Conservation (phyloP, 1,140 invertebrate species). For the Drosophila kurseongensis region DNA sequence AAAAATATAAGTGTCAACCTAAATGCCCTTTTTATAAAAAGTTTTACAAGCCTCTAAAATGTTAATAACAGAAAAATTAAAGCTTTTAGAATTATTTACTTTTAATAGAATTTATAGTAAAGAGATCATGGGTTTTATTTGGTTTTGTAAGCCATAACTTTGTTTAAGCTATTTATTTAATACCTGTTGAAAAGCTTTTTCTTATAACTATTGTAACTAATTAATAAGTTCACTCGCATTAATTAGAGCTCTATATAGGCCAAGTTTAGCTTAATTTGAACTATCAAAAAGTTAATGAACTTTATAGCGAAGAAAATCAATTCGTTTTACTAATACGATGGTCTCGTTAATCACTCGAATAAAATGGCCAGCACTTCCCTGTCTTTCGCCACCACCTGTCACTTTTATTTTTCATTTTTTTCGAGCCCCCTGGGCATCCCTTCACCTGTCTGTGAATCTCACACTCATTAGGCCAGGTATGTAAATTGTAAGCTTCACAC, state of each 20-base stretch:
- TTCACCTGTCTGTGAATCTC: slow-evolving; percentile 6
- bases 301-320: slow-evolving; percentile 12
- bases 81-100: not conserved
- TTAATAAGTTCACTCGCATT: not conserved
- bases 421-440: not conserved
- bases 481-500: slow-evolving; percentile 24
- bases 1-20: not conserved
- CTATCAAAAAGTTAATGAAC: slow-evolving; percentile 14
- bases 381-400: slow-evolving; percentile 24
- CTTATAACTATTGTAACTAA: not conserved
- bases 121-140: too few relatives aligned
- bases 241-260: not conserved
- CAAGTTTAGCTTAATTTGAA: not conserved
- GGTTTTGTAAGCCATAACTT: too few relatives aligned
- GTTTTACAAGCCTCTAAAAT: not conserved
- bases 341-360: slow-evolving; percentile 24
- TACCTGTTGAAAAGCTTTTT: too few relatives aligned
- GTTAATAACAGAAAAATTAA: not conserved
- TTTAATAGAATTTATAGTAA: too few relatives aligned
- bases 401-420: slow-evolving; percentile 15
- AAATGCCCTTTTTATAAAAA: too few relatives aligned
- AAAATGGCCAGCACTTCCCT: not conserved
- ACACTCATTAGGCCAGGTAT: slow-evolving; percentile 23
- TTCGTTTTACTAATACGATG: not conserved
- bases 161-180: too few relatives aligned